Percentiles rank a stretch among this genome's conserved stretches.
These are phyloP conservation scores for Drosophila vallismaia DNA, from an alignment of 2,888 invertebrate genomes.

Conservation along the genomic window DNA sequence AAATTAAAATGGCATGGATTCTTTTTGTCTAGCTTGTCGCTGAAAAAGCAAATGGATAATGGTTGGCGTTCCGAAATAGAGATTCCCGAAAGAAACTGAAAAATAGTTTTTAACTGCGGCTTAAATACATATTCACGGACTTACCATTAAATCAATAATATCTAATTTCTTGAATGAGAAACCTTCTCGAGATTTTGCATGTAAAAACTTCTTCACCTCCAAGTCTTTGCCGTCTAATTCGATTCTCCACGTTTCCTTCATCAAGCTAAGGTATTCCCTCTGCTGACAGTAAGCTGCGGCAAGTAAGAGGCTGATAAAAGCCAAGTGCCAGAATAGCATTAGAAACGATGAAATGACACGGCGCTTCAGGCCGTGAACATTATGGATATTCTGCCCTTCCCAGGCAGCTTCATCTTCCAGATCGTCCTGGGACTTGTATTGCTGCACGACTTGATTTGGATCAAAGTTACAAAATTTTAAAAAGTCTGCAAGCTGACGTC, in stretches of 20 bases:
- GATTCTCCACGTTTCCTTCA: constrained; percentile 7
- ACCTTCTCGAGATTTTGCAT: background rate
- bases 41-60: constrained; percentile 38
- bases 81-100: constrained; percentile 42
- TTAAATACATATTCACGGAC: background rate
- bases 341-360: background rate
- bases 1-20: constrained; percentile 4
- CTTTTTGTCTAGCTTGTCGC: constrained; percentile 3
- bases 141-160: constrained; percentile 45
- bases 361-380: background rate
- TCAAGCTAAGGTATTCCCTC: constrained; percentile 4
- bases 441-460: constrained; percentile 12
- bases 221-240: background rate
- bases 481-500: constrained; percentile 17
- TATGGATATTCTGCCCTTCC: constrained; percentile 18
- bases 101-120: background rate
- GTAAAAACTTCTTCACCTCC: background rate
- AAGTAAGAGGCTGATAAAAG: constrained; percentile 35
- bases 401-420: constrained; percentile 47
- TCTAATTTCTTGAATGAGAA: constrained; percentile 25
- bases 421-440: constrained; percentile 20
- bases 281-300: constrained; percentile 49
- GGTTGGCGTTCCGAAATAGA: constrained; percentile 24
- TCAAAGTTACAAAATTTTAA: constrained; percentile 26
- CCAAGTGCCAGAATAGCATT: constrained; percentile 39